Evolutionary conservation across 1,140 invertebrate species (phyloP).

Genomic region (Drosophila pruinosa): DNA sequence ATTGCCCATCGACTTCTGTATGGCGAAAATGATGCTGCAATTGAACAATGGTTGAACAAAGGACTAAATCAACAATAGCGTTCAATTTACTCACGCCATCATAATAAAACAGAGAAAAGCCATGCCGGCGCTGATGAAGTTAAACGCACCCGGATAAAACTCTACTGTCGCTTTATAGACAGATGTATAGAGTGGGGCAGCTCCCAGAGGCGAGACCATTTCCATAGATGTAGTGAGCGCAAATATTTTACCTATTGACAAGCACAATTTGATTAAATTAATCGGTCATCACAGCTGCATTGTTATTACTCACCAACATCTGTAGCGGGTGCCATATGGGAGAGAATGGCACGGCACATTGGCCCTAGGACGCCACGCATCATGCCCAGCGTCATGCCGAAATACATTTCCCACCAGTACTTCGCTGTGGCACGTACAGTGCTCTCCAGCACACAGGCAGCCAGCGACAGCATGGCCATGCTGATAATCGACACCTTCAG

Average conservation of each 20-base stretch:
- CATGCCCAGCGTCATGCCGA: constrained; percentile 83
- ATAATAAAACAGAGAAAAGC: constrained; percentile 80
- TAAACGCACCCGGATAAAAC: constrained; percentile 84
- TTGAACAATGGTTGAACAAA: background rate
- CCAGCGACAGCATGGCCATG: constrained; percentile 68
- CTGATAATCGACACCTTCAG: constrained; percentile 68
- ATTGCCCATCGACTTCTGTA: constrained; percentile 46
- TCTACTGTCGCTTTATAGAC: constrained; percentile 85
- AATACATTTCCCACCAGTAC: constrained; percentile 87
- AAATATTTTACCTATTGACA: constrained; percentile 84
- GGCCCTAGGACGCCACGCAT: constrained; percentile 85
- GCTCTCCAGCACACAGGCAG: constrained; percentile 82
- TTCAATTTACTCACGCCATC: constrained; percentile 83
- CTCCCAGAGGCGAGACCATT: constrained; percentile 85
- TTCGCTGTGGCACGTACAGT: constrained; percentile 84
- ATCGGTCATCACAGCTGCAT: background rate
- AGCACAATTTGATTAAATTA: background rate
- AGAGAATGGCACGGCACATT: constrained; percentile 86
- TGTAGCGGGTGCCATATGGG: constrained; percentile 86
- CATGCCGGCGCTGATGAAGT: constrained; percentile 83
- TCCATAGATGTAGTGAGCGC: constrained; percentile 86
- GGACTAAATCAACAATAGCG: background rate
- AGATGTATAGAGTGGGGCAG: constrained; percentile 85
- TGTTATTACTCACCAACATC: constrained; percentile 86
- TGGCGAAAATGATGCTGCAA: constrained; percentile 56